Percentiles rank a stretch among this genome's conserved stretches.
Conservation (phyloP, 2,113 vertebrate species). For the Calypte anna region DNA sequence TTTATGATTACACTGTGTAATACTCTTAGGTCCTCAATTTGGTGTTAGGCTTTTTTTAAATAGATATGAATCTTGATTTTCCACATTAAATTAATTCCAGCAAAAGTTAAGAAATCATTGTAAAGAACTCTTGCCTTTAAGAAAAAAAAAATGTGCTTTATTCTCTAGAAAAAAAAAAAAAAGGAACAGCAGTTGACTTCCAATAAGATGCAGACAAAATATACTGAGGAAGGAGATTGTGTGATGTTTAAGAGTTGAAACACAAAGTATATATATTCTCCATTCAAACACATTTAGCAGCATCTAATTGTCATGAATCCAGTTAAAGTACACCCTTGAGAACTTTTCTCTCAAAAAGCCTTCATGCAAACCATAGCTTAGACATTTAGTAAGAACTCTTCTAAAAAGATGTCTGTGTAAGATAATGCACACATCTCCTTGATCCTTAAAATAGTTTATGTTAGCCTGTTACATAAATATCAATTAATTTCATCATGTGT, state of each 20-base stretch:
- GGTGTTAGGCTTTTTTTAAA: neutral
- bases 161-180: neutral
- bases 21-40: neutral
- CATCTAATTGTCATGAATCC: neutral
- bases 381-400: neutral
- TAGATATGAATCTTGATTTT: neutral
- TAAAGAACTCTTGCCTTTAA: conserved; percentile 22
- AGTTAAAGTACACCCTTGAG: neutral
- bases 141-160: neutral
- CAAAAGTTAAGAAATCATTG: neutral
- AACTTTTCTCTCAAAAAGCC: neutral
- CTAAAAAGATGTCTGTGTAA: neutral
- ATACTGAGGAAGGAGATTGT: neutral
- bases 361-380: neutral
- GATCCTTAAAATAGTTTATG: neutral
- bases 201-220: conserved; percentile 13
- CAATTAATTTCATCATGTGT: neutral
- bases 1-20: neutral
- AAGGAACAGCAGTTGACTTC: neutral
- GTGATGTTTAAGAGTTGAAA: conserved; percentile 28
- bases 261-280: conserved; percentile 28
- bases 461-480: neutral
- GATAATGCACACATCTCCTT: neutral
- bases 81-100: conserved; percentile 16
- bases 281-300: neutral